Conservation (phyloP, 2,797 vertebrate species). For the Heteromormyrus szaboi region DNA sequence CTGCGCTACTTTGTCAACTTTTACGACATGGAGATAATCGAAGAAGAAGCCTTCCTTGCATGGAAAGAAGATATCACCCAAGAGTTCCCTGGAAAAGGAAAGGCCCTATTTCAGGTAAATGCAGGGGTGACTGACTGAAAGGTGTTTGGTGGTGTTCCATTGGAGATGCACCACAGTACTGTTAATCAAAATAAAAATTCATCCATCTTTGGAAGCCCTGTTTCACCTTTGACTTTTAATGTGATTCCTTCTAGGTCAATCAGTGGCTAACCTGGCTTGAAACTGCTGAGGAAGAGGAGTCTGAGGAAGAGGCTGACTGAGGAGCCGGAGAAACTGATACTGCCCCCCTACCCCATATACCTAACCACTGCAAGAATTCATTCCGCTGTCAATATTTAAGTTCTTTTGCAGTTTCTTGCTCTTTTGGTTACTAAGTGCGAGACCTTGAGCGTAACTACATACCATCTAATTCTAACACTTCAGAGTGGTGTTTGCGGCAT, state of each 20-base stretch:
- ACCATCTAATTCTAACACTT: constrained; percentile 62
- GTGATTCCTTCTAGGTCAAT: constrained; percentile 71
- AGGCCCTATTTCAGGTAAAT: constrained; percentile 96
- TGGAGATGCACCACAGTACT: neutral
- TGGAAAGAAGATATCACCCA: constrained; percentile 99
- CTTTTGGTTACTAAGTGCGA: constrained; percentile 58
- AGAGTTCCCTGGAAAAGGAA: constrained; percentile 99
- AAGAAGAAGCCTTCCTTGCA: constrained; percentile 97
- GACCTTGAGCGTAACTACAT: constrained; percentile 73
- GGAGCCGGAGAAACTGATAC: constrained; percentile 74
- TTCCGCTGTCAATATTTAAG: constrained; percentile 76
- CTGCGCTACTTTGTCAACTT: constrained; percentile 97
- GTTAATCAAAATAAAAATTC: neutral
- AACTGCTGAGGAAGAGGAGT: constrained; percentile 98
- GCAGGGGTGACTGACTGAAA: neutral
- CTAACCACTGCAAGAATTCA: constrained; percentile 81
- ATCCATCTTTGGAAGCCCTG: neutral
- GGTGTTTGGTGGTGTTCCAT: neutral
- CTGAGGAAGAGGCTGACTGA: constrained; percentile 94
- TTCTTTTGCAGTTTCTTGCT: constrained; percentile 43
- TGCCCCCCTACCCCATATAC: constrained; percentile 51
- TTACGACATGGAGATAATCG: constrained; percentile 98
- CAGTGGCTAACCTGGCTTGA: constrained; percentile 99
- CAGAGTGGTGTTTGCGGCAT: constrained; percentile 69
- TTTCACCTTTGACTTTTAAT: neutral